These are phyloP conservation scores for Scaptomyza hsui DNA, from an alignment of 1,140 invertebrate species.

Conservation along the genomic window DNA sequence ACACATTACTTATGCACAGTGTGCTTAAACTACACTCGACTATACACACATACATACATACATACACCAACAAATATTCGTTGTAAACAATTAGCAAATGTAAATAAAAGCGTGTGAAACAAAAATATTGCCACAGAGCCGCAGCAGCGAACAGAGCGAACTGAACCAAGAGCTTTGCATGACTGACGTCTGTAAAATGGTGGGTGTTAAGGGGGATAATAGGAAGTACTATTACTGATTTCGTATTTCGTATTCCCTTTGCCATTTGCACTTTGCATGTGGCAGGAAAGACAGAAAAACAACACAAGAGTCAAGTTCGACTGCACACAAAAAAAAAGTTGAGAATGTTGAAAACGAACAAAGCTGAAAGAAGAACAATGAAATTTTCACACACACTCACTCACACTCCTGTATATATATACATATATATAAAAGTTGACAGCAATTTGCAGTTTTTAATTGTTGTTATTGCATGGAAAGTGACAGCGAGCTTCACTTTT, in stretches of 20 bases:
- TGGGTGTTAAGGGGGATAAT: neutral
- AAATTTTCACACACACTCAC: neutral
- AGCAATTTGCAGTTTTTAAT: conserved; percentile 60
- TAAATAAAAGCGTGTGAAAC: conserved; percentile 66
- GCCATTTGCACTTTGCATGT: conserved; percentile 60
- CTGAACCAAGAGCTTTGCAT: conserved; percentile 42
- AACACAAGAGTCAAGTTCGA: conserved; percentile 23
- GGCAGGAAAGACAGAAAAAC: conserved; percentile 9
- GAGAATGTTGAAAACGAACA: conserved; percentile 6
- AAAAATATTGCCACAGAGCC: conserved; percentile 54
- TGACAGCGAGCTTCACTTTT: conserved; percentile 24
- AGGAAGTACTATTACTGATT: conserved; percentile 29
- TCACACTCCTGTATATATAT: neutral
- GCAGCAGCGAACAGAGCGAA: neutral
- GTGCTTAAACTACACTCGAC: conserved; percentile 11
- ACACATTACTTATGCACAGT: neutral
- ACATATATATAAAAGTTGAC: conserved; percentile 53
- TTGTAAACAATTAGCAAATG: conserved; percentile 74
- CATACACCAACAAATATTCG: conserved; percentile 35
- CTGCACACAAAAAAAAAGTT: neutral
- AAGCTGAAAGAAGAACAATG: conserved; percentile 21
- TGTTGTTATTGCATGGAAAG: conserved; percentile 49
- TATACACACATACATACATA: conserved; percentile 20
- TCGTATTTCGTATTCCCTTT: conserved; percentile 35
- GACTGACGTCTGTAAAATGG: conserved; percentile 22